Base-by-base conservation (phyloP, 23 tunicate species). In the Styela plicata region DNA sequence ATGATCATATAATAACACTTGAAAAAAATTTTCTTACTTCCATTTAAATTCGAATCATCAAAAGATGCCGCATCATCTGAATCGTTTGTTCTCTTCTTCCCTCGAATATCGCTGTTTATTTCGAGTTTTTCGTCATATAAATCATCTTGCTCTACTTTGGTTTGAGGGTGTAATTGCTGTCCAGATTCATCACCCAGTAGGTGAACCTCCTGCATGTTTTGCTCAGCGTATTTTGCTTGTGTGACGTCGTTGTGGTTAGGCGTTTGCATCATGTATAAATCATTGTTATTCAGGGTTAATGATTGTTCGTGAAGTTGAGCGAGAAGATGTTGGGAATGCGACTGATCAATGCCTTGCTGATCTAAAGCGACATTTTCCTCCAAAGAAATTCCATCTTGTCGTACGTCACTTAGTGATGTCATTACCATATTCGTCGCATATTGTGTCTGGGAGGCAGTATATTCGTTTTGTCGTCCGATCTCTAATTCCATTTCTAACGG, bases 251-350 rank as follows among this genome's bases (percentile, higher is more conserved):
- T 17, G 34, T 21, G 36, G 5, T 17, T 30, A 5, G 57, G 57
- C 13, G 57, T 13, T 33, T 71, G 77, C 23, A 71, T 71, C 77
- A 71, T 71, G 77, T 71, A 71, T 5, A 71, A 18, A 32, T 71
- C 77, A 3, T 27, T 29, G 23, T 30, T 30, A 31, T 68, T 68
- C 34, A 71, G 2, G 3, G 17, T 36, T 2, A 71, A 3, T 36
- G 77, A 27, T 28, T 71, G 77, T 66, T 66, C 30, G 26, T 71
- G 77, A 3, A 71, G 37, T 71, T 71, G 77, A 5, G 36, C 77
- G 3, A 71, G 36, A 3, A 71, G 36, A 71, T 71, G 77, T 18
- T 71, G 32, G 35, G 77, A 31, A 21, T 71, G 77, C 3, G 32
- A 18, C 7, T 33, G 77, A 34, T 71, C 77, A 3, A 71, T 26